Evolutionary conservation across 2,888 invertebrate species (phyloP).

Genomic region (Cryptocephalus moraei): DNA sequence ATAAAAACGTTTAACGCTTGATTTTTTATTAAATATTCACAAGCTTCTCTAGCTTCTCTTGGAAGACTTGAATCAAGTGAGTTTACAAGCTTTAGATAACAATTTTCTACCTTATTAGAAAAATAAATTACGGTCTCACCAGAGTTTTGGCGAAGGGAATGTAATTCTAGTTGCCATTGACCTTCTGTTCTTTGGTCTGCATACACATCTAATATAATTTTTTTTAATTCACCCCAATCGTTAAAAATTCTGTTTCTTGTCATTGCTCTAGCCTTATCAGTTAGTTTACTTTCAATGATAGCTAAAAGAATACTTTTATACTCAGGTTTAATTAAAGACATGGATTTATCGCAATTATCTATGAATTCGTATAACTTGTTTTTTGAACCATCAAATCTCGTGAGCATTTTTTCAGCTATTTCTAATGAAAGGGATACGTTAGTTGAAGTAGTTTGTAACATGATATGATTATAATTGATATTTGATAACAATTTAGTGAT

Average conservation of each 20-base stretch:
- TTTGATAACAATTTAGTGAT: too few relatives aligned
- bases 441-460: too few relatives aligned
- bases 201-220: slow-evolving; percentile 8
- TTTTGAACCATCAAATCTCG: too few relatives aligned
- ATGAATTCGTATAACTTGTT: too few relatives aligned
- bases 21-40: slow-evolving; percentile 2
- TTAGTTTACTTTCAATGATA: too few relatives aligned
- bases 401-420: too few relatives aligned
- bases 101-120: slow-evolving; percentile 21
- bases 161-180: slow-evolving; percentile 24
- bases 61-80: slow-evolving; percentile 1
- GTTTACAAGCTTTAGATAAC: slow-evolving; percentile 21
- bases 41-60: neutral
- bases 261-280: too few relatives aligned
- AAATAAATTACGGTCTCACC: slow-evolving; percentile 20
- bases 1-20: slow-evolving; percentile 8
- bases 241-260: slow-evolving; percentile 15
- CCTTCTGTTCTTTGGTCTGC: slow-evolving; percentile 19
- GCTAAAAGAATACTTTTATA: too few relatives aligned
- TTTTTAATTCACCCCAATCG: slow-evolving; percentile 13
- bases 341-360: too few relatives aligned
- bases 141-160: slow-evolving; percentile 18
- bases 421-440: too few relatives aligned
- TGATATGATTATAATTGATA: too few relatives aligned
- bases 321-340: too few relatives aligned